A percentile compares a stretch with the other conserved stretches of the same genome.
phyloP scores from a whole-genome alignment of 2,113 vertebrate genomes.

The Sapajus apella region DNA sequence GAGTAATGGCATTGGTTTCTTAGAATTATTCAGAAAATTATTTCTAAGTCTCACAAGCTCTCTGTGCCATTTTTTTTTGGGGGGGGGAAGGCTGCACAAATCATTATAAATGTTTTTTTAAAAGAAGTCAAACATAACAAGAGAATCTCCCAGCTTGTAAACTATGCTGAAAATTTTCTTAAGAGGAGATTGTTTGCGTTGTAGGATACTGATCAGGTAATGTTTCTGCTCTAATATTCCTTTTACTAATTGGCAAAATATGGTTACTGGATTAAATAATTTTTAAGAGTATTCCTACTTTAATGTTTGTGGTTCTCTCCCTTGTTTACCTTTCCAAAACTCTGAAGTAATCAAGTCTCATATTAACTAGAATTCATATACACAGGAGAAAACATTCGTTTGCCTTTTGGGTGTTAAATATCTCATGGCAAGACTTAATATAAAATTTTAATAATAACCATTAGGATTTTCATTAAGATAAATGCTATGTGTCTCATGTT shows the following conservation, averaged over 20 bases:
- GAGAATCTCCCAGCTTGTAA: not conserved
- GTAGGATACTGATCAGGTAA: conserved; percentile 38
- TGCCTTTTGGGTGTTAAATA: not conserved
- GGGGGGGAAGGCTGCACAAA: not conserved
- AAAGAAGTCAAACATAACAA: not conserved
- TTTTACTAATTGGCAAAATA: conserved; percentile 31
- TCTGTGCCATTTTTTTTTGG: not conserved
- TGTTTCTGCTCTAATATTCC: not conserved
- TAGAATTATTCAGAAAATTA: not conserved
- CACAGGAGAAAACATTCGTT: not conserved
- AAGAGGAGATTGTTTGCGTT: not conserved
- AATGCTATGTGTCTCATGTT: not conserved
- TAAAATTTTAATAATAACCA: not conserved
- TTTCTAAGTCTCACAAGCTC: not conserved
- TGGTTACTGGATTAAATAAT: not conserved
- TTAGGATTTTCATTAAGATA: not conserved
- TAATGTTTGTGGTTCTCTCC: not conserved
- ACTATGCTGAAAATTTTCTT: not conserved
- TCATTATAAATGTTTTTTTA: not conserved
- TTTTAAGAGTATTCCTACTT: not conserved
- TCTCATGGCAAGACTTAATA: not conserved
- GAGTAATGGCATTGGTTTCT: not conserved
- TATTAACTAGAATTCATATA: not conserved
- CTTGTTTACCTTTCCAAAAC: conserved; percentile 7
- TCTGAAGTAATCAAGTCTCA: not conserved